Percentiles rank a stretch among this genome's conserved stretches.
These are phyloP conservation scores for Limenitis arthemis DNA, from an alignment of 2,888 invertebrate species.

Conservation along the genomic window DNA sequence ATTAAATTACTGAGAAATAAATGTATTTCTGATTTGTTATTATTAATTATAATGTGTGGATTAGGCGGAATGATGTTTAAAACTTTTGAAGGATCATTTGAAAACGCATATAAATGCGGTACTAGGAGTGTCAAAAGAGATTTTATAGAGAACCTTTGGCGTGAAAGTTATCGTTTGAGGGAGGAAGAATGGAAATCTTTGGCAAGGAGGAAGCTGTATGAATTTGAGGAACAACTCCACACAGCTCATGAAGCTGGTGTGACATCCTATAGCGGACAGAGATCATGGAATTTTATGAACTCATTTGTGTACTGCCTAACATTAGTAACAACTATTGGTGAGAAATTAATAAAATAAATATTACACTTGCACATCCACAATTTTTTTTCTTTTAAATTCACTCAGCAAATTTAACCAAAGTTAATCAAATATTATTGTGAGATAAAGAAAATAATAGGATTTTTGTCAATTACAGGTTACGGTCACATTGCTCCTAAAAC, in stretches of 20 bases:
- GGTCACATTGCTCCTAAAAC: constrained; percentile 97
- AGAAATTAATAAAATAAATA: constrained; percentile 38
- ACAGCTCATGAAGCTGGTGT: constrained; percentile 88
- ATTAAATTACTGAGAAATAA: constrained; percentile 73
- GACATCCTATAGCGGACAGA: constrained; percentile 86
- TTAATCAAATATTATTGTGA: neutral
- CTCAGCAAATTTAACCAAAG: neutral
- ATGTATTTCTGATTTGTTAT: constrained; percentile 78
- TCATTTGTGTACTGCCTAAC: constrained; percentile 90
- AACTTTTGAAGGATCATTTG: constrained; percentile 87
- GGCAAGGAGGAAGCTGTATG: constrained; percentile 83
- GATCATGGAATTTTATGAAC: constrained; percentile 91
- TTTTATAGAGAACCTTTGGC: constrained; percentile 88
- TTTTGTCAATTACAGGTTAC: constrained; percentile 79
- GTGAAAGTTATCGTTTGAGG: constrained; percentile 83
- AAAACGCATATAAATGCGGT: constrained; percentile 89
- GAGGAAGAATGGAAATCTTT: constrained; percentile 93
- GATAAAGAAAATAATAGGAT: neutral
- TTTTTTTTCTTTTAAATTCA: neutral
- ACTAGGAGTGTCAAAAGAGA: constrained; percentile 89
- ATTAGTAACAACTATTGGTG: constrained; percentile 92
- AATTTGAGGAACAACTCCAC: constrained; percentile 90
- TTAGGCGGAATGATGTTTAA: constrained; percentile 86
- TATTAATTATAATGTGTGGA: constrained; percentile 82
- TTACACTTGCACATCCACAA: neutral